Conservation (phyloP, 2,797 vertebrate genomes). For the Girardinus metallicus region DNA sequence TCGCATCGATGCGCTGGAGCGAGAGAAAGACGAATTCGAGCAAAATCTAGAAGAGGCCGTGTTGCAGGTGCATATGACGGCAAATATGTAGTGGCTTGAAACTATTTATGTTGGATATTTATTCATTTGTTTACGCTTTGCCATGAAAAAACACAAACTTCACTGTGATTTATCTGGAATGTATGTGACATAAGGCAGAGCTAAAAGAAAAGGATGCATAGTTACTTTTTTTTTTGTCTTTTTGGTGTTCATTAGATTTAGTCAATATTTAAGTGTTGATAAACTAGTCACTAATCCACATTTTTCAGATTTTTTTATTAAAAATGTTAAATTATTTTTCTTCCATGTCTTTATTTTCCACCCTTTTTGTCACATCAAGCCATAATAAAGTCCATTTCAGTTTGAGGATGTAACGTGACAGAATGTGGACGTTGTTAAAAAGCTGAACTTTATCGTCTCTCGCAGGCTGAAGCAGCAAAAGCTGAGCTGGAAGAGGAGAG, state of each 20-base stretch:
- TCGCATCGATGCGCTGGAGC: slow-evolving; percentile 86
- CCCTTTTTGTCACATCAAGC: neutral
- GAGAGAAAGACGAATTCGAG: slow-evolving; percentile 85
- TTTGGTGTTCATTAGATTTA: neutral
- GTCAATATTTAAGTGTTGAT: neutral
- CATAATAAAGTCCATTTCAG: neutral
- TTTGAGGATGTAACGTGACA: neutral
- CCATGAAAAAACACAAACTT: neutral
- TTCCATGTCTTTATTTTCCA: neutral
- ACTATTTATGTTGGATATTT: neutral
- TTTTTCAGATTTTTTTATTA: neutral
- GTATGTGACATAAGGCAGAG: neutral
- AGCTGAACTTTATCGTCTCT: neutral
- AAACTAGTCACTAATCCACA: neutral
- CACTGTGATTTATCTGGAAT: neutral
- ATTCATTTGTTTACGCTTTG: neutral
- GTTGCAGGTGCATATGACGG: slow-evolving; percentile 75
- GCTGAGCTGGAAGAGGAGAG: slow-evolving; percentile 84
- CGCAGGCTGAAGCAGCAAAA: slow-evolving; percentile 80
- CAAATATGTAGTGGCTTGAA: neutral
- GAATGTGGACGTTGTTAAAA: neutral
- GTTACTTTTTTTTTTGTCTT: neutral
- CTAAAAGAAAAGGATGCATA: neutral
- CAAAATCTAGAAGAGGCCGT: slow-evolving; percentile 87
- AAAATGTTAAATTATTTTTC: neutral